Conservation (phyloP, 1,140 invertebrate species). For the Cyrtorhinus lividipennis region DNA sequence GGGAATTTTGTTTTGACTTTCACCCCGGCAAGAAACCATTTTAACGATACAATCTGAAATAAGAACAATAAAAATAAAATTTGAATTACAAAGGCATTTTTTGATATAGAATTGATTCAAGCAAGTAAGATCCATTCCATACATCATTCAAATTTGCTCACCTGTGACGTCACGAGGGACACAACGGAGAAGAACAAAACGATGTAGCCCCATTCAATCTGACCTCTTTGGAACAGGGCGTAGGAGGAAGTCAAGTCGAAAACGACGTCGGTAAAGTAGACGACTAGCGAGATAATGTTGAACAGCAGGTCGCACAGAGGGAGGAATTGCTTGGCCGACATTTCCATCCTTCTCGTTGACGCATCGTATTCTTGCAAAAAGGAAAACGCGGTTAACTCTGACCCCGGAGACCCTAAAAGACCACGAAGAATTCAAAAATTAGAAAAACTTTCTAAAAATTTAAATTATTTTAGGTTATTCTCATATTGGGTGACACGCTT, state of each 20-base stretch:
- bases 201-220: conserved; percentile 32
- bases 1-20: not conserved
- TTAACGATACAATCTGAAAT: not conserved
- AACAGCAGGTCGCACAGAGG: conserved; percentile 78
- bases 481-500: too few relatives aligned
- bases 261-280: conserved; percentile 80
- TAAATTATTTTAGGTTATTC: too few relatives aligned
- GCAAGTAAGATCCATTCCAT: not conserved
- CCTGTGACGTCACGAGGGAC: not conserved
- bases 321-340: conserved; percentile 45
- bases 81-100: not conserved
- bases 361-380: too few relatives aligned
- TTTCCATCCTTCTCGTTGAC: not conserved
- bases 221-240: conserved; percentile 51
- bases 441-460: too few relatives aligned
- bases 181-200: not conserved
- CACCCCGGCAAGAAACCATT: not conserved
- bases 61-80: not conserved
- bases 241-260: conserved; percentile 76
- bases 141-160: too few relatives aligned
- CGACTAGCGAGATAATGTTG: conserved; percentile 79
- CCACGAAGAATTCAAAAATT: too few relatives aligned
- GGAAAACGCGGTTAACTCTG: too few relatives aligned
- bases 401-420: too few relatives aligned
- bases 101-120: not conserved